phyloP scores from a whole-genome alignment of 2,797 vertebrate genomes.

The Threskiornis aethiopicus region DNA sequence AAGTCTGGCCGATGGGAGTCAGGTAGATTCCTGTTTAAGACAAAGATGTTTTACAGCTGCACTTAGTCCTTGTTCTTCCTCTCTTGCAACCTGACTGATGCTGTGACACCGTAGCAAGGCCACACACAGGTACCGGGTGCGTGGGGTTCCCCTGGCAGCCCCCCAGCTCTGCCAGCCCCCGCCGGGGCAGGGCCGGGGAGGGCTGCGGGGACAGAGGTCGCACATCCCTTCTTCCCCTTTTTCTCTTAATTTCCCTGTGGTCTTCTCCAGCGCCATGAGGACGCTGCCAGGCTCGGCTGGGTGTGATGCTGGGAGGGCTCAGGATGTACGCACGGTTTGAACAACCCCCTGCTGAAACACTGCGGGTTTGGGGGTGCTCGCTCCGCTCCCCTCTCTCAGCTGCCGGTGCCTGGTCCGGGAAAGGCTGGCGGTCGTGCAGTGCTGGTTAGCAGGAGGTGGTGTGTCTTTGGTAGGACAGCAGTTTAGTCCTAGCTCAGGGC shows the following conservation, averaged over 20 bases:
- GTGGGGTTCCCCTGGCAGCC: neutral
- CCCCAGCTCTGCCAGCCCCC: neutral
- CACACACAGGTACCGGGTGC: neutral
- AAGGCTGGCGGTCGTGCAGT: neutral
- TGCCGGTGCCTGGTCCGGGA: neutral
- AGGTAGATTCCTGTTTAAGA: neutral
- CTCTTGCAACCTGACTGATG: neutral
- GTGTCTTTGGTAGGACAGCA: neutral
- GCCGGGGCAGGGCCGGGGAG: neutral
- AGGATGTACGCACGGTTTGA: neutral
- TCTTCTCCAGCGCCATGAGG: neutral
- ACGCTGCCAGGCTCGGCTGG: neutral
- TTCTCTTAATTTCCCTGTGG: neutral
- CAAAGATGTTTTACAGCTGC: neutral
- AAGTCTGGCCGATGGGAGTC: neutral
- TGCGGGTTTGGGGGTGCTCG: neutral
- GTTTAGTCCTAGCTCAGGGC: neutral
- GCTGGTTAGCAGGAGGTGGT: neutral
- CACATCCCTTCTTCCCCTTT: neutral
- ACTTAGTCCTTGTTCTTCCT: neutral
- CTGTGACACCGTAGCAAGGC: neutral
- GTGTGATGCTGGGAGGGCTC: neutral
- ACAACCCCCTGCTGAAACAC: neutral
- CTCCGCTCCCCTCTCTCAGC: neutral
- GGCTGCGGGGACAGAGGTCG: neutral